These are phyloP conservation scores for Haemorhous mexicanus DNA, from an alignment of 2,113 vertebrate genomes.

Conservation along the genomic window DNA sequence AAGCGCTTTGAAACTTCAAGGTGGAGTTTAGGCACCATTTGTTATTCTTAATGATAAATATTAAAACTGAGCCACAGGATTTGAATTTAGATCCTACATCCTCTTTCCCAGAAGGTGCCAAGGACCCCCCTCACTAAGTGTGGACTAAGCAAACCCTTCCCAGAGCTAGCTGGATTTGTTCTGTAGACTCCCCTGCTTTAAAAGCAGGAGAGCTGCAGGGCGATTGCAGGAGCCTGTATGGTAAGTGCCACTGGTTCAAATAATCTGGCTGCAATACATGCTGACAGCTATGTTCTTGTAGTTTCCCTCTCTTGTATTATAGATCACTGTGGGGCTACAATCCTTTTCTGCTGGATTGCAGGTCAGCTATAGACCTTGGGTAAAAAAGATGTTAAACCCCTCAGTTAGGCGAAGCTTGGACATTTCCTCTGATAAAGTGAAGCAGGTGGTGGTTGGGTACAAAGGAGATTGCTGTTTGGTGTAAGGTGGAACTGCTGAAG, in stretches of 20 bases:
- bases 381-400: neutral
- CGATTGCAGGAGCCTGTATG: neutral
- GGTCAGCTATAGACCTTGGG: neutral
- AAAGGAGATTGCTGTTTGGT: neutral
- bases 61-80: neutral
- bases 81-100: neutral
- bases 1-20: conserved; percentile 13
- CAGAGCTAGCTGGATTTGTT: neutral
- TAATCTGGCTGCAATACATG: neutral
- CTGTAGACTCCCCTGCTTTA: neutral
- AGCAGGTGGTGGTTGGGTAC: neutral
- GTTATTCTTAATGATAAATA: conserved; percentile 22
- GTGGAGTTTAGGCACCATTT: neutral
- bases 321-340: neutral
- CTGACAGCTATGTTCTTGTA: conserved; percentile 4
- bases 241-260: neutral
- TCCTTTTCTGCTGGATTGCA: conserved; percentile 17
- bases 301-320: conserved; percentile 1
- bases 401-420: neutral
- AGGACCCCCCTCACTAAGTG: rapidly evolving
- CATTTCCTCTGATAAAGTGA: neutral
- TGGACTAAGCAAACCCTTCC: neutral
- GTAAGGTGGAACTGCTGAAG: neutral
- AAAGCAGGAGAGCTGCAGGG: neutral
- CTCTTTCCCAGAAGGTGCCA: neutral